phyloP scores from a whole-genome alignment of 64 coral and sea anemone species.

The Pachyseris speciosa region DNA sequence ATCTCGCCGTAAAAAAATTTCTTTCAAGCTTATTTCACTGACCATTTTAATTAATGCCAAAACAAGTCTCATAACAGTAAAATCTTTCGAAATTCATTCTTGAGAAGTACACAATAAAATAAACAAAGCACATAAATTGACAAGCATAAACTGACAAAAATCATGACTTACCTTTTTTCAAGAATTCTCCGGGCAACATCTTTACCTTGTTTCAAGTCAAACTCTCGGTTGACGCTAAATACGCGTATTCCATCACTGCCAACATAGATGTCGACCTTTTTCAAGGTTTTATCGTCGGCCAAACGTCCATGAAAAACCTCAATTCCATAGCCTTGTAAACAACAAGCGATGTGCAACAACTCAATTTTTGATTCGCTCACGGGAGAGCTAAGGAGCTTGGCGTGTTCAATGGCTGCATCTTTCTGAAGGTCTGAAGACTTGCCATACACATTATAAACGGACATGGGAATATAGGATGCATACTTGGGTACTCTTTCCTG shows the following conservation, averaged over 20 bases:
- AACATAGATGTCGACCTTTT: conserved; percentile 90
- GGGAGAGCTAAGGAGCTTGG: conserved; percentile 61
- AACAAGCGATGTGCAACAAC: conserved; percentile 82
- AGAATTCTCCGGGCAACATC: conserved; percentile 87
- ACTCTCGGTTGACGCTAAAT: conserved; percentile 85
- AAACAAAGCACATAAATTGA: not conserved
- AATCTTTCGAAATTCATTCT: too few species aligned
- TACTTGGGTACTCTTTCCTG: conserved; percentile 84
- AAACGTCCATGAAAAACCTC: conserved; percentile 90
- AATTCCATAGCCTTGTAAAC: conserved; percentile 94
- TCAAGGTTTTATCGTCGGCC: conserved; percentile 75
- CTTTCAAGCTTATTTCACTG: too few species aligned
- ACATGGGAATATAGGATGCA: conserved; percentile 85
- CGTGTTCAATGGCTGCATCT: conserved; percentile 86
- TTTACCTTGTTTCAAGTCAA: conserved; percentile 83
- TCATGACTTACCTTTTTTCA: conserved; percentile 85
- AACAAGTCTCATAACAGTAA: too few species aligned
- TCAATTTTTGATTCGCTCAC: conserved; percentile 84
- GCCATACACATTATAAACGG: conserved; percentile 71
- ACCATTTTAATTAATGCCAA: too few species aligned
- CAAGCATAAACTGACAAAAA: not conserved
- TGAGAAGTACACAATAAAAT: not conserved
- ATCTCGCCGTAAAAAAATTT: too few species aligned
- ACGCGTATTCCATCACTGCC: conserved; percentile 89
- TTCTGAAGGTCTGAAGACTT: conserved; percentile 96